Conservation (phyloP, 2,888 invertebrate genomes). For the Actias luna region DNA sequence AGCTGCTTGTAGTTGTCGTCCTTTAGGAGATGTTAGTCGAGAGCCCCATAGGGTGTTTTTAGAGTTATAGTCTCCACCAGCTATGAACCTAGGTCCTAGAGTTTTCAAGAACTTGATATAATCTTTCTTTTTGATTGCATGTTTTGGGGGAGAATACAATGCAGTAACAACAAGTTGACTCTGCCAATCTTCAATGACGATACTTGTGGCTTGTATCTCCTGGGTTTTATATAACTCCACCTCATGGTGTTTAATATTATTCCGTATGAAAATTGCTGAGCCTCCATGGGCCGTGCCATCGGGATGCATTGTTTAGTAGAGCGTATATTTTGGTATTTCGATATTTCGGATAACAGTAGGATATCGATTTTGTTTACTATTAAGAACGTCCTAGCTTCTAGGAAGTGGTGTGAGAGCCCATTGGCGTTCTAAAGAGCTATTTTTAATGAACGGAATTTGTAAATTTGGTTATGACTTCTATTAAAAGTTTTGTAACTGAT, state of each 20-base stretch:
- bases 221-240: too few species aligned
- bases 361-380: constrained; percentile 23
- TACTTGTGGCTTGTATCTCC: constrained; percentile 26
- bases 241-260: too few species aligned
- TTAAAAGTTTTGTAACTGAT: constrained; percentile 14
- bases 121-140: constrained; percentile 12
- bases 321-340: constrained; percentile 22
- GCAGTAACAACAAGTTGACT: constrained; percentile 20
- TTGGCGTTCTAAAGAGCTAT: constrained; percentile 32
- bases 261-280: too few species aligned
- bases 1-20: constrained; percentile 21
- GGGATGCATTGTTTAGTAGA: constrained; percentile 32
- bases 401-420: constrained; percentile 26
- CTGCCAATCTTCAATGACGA: constrained; percentile 18
- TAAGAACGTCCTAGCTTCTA: constrained; percentile 23
- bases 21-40: constrained; percentile 16
- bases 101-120: constrained; percentile 13
- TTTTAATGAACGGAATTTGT: too few species aligned
- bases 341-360: too few species aligned
- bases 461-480: constrained; percentile 19
- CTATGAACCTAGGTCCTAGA: constrained; percentile 13
- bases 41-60: too few species aligned
- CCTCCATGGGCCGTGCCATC: constrained; percentile 31
- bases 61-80: too few species aligned
- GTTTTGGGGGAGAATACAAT: constrained; percentile 25